A percentile compares a stretch with the other conserved stretches of the same genome.
phyloP scores from a whole-genome alignment of 2,797 vertebrate species.

The Sebastes hubbsi region DNA sequence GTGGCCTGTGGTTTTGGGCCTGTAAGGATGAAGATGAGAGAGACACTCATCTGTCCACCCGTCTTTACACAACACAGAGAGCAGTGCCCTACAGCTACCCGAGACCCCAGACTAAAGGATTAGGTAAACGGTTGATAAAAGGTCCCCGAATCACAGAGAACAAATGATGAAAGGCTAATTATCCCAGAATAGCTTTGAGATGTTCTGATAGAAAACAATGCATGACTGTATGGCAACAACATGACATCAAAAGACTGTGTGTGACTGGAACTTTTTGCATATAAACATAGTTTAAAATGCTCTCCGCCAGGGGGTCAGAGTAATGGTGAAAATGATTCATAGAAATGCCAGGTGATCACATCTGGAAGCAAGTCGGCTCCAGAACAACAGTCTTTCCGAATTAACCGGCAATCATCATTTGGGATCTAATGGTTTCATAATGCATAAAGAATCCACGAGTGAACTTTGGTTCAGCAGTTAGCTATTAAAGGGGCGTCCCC shows the following conservation, averaged over 20 bases:
- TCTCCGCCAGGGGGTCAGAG: conserved; percentile 17
- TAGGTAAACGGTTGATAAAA: conserved; percentile 15
- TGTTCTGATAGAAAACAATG: conserved; percentile 7
- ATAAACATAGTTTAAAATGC: conserved; percentile 30
- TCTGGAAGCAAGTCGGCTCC: conserved; percentile 55
- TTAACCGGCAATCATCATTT: conserved; percentile 56
- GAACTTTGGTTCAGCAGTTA: conserved; percentile 39
- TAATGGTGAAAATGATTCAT: conserved; percentile 62
- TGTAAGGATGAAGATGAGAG: conserved; percentile 36
- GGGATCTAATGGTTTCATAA: conserved; percentile 47
- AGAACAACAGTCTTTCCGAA: conserved; percentile 39
- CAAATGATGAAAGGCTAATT: conserved; percentile 24
- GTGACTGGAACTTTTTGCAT: conserved; percentile 28
- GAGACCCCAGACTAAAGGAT: not conserved
- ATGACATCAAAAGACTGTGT: conserved; percentile 39
- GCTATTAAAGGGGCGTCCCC: conserved; percentile 34
- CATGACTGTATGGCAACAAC: conserved; percentile 4
- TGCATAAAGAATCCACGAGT: conserved; percentile 28
- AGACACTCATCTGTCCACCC: conserved; percentile 23
- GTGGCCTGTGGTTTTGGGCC: conserved; percentile 47
- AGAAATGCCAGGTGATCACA: conserved; percentile 58
- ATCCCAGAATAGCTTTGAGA: not conserved
- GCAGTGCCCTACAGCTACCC: not conserved
- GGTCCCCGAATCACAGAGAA: not conserved
- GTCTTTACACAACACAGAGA: conserved; percentile 27